Conservation (phyloP, 2,888 invertebrate species). For the Pollenia amentaria region DNA sequence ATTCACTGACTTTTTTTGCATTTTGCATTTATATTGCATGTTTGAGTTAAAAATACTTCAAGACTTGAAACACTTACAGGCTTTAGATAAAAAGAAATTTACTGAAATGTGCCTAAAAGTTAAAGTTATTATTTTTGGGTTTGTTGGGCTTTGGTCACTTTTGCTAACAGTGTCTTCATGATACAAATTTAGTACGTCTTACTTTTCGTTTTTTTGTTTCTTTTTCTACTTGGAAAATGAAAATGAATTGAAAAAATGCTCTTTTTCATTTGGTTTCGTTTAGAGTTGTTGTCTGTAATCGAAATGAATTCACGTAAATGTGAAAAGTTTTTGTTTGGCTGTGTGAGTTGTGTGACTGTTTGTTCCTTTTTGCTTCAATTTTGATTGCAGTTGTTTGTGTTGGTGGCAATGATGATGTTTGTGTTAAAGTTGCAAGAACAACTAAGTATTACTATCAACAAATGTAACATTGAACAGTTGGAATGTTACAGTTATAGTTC, state of each 20-base stretch:
- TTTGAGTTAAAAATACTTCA: no score
- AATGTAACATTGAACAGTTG: conserved; percentile 60
- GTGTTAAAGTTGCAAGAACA: conserved; percentile 31
- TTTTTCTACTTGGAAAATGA: conserved; percentile 47
- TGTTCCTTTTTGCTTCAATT: conserved; percentile 33
- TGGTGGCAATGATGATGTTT: conserved; percentile 16
- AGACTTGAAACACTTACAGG: no score
- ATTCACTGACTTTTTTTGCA: background rate
- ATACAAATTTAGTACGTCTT: conserved; percentile 32
- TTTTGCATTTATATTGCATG: no score
- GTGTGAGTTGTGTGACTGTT: conserved; percentile 9
- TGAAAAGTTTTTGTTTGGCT: conserved; percentile 62
- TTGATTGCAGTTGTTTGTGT: conserved; percentile 51
- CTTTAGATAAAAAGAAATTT: no score
- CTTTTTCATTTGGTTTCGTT: conserved; percentile 59
- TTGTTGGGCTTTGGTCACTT: conserved; percentile 29
- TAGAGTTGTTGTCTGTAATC: conserved; percentile 61
- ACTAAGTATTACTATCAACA: conserved; percentile 53
- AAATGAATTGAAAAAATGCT: conserved; percentile 70
- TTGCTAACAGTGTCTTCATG: conserved; percentile 13
- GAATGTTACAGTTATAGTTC: conserved; percentile 59
- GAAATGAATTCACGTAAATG: conserved; percentile 71
- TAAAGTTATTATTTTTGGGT: background rate
- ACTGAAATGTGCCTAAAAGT: no score
- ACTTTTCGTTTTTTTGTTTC: conserved; percentile 12